Conservation (phyloP, 2,113 vertebrate genomes). For the Muntiacus muntjak region DNA sequence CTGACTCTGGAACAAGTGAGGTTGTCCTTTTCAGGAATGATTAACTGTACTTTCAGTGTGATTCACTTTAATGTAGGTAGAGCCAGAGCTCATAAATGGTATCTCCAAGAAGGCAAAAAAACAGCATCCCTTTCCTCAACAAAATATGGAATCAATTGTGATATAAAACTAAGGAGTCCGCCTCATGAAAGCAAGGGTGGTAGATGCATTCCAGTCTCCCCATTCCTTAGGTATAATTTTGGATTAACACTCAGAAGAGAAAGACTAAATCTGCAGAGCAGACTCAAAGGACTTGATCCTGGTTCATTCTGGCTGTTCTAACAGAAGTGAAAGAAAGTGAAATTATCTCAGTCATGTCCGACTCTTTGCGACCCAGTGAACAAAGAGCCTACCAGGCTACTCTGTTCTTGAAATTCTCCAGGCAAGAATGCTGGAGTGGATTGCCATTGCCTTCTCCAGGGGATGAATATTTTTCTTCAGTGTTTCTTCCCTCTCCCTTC, state of each 20-base stretch:
- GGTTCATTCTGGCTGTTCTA: neutral
- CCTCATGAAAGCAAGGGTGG: neutral
- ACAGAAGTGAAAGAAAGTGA: neutral
- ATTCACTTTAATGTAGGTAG: neutral
- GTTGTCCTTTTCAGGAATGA: neutral
- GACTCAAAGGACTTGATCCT: neutral
- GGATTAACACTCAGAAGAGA: neutral
- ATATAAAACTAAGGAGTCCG: neutral
- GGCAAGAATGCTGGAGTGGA: neutral
- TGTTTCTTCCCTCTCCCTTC: neutral
- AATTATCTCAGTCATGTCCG: neutral
- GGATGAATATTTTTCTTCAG: neutral
- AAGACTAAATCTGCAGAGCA: neutral
- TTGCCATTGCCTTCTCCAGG: neutral
- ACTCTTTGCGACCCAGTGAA: neutral
- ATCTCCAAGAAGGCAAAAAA: neutral
- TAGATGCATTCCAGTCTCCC: neutral
- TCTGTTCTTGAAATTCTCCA: neutral
- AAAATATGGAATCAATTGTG: neutral
- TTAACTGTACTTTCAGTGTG: neutral
- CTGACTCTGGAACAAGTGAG: neutral
- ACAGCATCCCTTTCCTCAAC: neutral
- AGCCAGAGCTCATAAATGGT: neutral
- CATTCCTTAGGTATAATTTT: neutral
- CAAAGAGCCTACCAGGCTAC: neutral